Evolutionary conservation across 2,888 invertebrate genomes (phyloP).

Genomic region (Eilema depressum): DNA sequence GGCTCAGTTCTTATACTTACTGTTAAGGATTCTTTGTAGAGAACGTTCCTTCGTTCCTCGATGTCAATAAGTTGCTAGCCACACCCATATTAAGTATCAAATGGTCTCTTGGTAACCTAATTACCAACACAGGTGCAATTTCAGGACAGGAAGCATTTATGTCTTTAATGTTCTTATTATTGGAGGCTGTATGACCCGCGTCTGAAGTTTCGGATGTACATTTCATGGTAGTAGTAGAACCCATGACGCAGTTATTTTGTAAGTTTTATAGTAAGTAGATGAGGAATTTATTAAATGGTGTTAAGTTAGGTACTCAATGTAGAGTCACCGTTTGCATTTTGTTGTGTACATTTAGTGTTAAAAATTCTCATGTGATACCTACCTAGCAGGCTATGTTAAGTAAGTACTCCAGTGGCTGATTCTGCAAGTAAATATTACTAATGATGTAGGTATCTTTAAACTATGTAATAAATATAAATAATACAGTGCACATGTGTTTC

Average conservation of each 20-base stretch:
- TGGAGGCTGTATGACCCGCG: neutral
- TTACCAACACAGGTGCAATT: no score
- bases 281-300: neutral
- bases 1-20: no score
- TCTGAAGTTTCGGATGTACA: neutral
- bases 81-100: no score
- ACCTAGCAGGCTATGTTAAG: neutral
- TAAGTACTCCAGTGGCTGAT: neutral
- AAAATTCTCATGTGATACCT: conserved; percentile 13
- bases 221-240: neutral
- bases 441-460: neutral
- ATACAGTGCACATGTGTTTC: neutral
- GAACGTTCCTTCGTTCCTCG: no score
- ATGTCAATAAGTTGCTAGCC: no score
- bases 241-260: neutral
- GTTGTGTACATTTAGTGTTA: neutral
- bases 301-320: conserved; percentile 1
- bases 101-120: no score
- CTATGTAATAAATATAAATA: conserved; percentile 1
- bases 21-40: no score
- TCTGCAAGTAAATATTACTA: neutral
- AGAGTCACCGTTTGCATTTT: neutral
- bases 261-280: neutral
- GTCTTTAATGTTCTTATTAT: no score
- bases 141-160: no score